Conservation (phyloP, 2,113 vertebrate genomes). For the Trichechus manatus region DNA sequence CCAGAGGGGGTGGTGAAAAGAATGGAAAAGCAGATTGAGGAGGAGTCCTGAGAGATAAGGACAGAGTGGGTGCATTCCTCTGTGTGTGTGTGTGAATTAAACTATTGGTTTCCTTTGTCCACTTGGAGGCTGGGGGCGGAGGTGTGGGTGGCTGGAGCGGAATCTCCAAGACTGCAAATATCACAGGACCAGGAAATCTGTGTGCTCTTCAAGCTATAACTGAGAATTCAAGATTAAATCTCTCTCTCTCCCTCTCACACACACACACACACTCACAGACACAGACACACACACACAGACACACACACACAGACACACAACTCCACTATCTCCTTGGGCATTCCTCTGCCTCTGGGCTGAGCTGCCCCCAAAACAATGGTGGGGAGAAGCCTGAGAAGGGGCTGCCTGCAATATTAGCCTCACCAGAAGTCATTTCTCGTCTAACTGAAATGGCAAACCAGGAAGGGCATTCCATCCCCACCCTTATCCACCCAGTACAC, state of each 20-base stretch:
- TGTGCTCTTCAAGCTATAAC: neutral
- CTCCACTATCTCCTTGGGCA: neutral
- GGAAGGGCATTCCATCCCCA: neutral
- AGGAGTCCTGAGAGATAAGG: neutral
- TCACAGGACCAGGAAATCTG: neutral
- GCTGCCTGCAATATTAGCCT: neutral
- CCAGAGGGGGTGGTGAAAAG: too few species aligned
- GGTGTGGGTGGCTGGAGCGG: neutral
- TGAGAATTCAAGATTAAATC: neutral
- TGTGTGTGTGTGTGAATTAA: neutral
- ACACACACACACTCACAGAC: neutral
- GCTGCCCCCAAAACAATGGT: neutral
- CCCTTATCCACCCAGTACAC: neutral
- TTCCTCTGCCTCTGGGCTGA: neutral
- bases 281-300: neutral
- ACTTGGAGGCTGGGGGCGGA: neutral
- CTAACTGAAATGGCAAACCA: constrained; percentile 19
- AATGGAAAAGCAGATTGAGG: neutral
- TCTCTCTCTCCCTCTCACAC: neutral
- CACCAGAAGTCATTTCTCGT: neutral
- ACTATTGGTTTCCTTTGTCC: neutral
- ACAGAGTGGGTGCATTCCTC: neutral
- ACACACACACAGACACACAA: neutral
- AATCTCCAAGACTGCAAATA: neutral
- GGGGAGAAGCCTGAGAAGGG: neutral